Base-by-base conservation (phyloP, 2,797 vertebrate species). In the Bradypus variegatus region DNA sequence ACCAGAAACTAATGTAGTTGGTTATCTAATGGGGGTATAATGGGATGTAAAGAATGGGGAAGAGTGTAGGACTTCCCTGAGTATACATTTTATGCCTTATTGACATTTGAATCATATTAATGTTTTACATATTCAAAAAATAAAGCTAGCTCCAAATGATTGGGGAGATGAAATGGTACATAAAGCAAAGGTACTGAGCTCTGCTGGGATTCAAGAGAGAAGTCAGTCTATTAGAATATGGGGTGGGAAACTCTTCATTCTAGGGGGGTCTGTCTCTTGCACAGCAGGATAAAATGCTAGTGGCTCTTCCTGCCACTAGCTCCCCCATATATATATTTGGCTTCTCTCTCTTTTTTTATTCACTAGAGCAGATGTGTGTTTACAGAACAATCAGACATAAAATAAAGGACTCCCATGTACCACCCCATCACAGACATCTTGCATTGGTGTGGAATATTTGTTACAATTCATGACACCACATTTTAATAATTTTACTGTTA, bases 111-210 rank as follows among this genome's bases (percentile, higher is more conserved):
- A 48, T 18, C 55, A 33, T 64, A 76, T 76, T 72, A 82, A 27
- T 55, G 38, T 77, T 93, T 86, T 92, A 9, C 41, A 48, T 86
- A 65, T 92, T 80, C 38, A 82, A 90, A 91, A 70, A 41, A 72
- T 64, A 81, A 69, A 41, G 70, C 19, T 70, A 82, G 31, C 19
- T 41, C 64, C 45, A 38, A 10, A 21, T 62, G 33, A 33, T 7
- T 60, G n/a, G 8, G 29, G 18, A 69, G 8, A 65, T 38, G 60
- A 11, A 53, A 8, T 9, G 13, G 14, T 31, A 10, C 15, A 14
- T 41, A 18, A 38, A 45, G 69, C 60, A 53, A 31, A 64, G 53
- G 31, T 8, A 50, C 45, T 65, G 14, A 88, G 19, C 62, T 58
- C 6, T 86, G 78, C 8, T 72, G 65, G 87, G 25, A 85, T 75